phyloP scores from a whole-genome alignment of 2,888 invertebrate species.

The Zygogramma bicolorata region DNA sequence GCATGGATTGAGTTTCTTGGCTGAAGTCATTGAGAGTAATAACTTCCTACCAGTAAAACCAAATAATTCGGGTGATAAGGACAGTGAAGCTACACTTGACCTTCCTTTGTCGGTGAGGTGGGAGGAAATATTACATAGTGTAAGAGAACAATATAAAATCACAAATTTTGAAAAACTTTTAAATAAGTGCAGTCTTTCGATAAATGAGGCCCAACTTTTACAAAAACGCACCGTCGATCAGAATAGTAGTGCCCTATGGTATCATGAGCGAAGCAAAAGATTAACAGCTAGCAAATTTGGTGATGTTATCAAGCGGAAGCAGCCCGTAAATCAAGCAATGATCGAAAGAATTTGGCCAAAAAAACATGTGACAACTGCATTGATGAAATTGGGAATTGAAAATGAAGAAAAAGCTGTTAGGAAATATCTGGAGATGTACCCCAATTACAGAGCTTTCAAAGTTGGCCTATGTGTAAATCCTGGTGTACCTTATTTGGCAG shows the following conservation, averaged over 20 bases:
- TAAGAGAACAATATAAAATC: background rate
- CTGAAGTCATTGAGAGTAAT: background rate
- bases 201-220: too few species aligned
- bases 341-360: background rate
- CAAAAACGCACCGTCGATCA: background rate
- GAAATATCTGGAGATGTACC: background rate
- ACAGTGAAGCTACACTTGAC: background rate
- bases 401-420: background rate
- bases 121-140: background rate
- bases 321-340: background rate
- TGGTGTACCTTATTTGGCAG: background rate
- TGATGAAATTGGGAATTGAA: background rate
- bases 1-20: background rate
- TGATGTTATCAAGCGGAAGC: background rate
- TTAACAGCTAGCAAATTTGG: conserved; percentile 6
- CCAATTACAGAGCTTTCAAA: background rate
- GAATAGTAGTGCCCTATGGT: background rate
- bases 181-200: background rate
- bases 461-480: background rate
- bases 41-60: background rate
- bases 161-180: background rate
- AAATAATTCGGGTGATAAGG: background rate
- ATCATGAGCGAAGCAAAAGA: background rate
- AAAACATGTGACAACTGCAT: background rate
- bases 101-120: background rate